phyloP scores from a whole-genome alignment of 2,888 invertebrate genomes.

The Phalera bucephala region DNA sequence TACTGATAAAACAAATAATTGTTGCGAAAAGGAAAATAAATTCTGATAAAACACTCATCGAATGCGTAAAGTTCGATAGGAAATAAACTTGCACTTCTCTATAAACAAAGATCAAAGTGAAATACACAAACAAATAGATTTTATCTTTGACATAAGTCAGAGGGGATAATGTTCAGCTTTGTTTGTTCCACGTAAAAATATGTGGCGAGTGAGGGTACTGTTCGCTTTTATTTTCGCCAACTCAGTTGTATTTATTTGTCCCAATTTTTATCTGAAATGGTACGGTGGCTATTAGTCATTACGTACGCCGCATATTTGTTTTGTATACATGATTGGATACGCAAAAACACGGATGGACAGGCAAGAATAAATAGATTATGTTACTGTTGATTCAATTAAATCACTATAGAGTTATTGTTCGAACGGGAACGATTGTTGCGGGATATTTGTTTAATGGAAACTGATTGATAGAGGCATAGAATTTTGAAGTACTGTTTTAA shows the following conservation, averaged over 20 bases:
- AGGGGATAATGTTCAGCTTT: slow-evolving; percentile 24
- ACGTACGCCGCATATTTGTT: slow-evolving; percentile 18
- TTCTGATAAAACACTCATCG: no score
- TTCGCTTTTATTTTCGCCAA: slow-evolving; percentile 28
- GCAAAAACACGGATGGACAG: slow-evolving; percentile 17
- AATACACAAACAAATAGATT: slow-evolving; percentile 24
- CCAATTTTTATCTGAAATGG: slow-evolving; percentile 16
- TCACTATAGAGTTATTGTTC: no score
- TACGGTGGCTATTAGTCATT: slow-evolving; percentile 29
- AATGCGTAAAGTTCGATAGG: slow-evolving; percentile 22
- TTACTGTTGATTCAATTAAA: no score
- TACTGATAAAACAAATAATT: slow-evolving; percentile 7
- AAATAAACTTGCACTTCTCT: slow-evolving; percentile 21
- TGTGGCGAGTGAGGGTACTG: slow-evolving; percentile 28
- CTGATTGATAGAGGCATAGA: no score
- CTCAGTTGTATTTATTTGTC: slow-evolving; percentile 27
- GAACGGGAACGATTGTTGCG: no score
- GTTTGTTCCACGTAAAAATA: slow-evolving; percentile 40
- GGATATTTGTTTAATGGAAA: no score
- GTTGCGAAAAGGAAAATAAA: background rate
- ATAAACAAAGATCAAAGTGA: slow-evolving; percentile 34
- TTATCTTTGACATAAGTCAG: background rate
- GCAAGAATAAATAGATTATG: no score
- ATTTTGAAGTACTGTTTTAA: no score
- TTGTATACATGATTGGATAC: slow-evolving; percentile 31